Evolutionary conservation across 2,113 vertebrate genomes (phyloP), one percentile per base, ranked within the genome.

Genomic region (Barnardius zonarius): DNA sequence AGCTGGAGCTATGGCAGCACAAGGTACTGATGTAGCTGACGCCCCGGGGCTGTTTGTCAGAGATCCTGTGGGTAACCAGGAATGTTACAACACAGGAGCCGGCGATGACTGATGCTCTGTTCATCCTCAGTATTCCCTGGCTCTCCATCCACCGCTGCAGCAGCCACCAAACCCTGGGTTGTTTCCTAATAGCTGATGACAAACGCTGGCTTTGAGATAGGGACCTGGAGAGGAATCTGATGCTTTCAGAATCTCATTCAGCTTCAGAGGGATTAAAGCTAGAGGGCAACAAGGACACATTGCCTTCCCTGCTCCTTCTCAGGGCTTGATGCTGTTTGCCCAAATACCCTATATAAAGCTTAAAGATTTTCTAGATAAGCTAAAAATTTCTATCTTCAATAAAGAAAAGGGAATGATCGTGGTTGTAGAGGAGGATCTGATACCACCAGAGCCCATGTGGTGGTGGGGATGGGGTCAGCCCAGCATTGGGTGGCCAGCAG

Each of bases 41-140:
- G 9, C 33, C 72, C 62, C 1, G 0, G 64, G 41, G 51, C 48
- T 39, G 30, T 43, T 95, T 73, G 69, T 55, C 51, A 33, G 63
- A n/a, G 37, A 51, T 68, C 86, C 86, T 74, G 67, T 86, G 83
- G 89, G 55, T 49, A 74, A 48, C 48, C 92, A 86, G 73, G 85
- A 95, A 93, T 66, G 70, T 64, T 51, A 43, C 63, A 13, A 6
- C 33, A 44, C 84, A 72, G 24, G 33, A 70, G 74, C 51, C 10
- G 17, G 31, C 3, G 10, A 63, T 72, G 73, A 70, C 82, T 49
- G 82, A 81, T 81, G 52, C 63, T 68, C 81, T 72, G 46, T 79
- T 78, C 85, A 72, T 62, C 49, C 62, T 31, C 72, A 77, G 39
- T 48, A 78, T 91, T 91, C 90, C 83, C 49, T 8, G 61, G 52